Conservation (phyloP, 2,113 vertebrate genomes). For the Danionella cerebrum region DNA sequence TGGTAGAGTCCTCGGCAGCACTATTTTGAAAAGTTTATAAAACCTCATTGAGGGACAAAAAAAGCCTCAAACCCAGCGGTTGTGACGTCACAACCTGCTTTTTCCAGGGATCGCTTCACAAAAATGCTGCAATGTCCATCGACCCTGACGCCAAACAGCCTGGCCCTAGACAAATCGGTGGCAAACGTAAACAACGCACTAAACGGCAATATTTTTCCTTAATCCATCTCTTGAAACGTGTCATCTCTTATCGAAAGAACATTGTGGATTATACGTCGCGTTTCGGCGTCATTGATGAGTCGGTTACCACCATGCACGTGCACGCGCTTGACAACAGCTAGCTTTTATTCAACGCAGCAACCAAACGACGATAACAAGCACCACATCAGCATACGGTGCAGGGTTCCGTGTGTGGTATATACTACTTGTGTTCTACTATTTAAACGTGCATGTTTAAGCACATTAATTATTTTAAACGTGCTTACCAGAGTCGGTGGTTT, state of each 20-base stretch:
- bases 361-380: neutral
- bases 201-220: neutral
- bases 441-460: neutral
- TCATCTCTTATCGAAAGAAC: neutral
- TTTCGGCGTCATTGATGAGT: neutral
- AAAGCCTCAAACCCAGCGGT: neutral
- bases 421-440: neutral
- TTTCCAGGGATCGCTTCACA: neutral
- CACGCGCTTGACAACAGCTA: neutral
- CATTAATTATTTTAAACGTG: too few species aligned
- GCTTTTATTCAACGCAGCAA: neutral
- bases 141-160: neutral
- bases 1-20: too few species aligned
- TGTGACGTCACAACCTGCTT: neutral
- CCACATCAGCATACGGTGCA: neutral
- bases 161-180: neutral
- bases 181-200: neutral
- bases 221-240: neutral
- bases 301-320: neutral
- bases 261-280: neutral
- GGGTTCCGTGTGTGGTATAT: neutral
- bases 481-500: constrained; percentile 1
- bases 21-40: neutral
- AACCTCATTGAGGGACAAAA: neutral
- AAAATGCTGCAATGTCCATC: constrained; percentile 5